Evolutionary conservation across 1,140 invertebrate genomes (phyloP).

Genomic region (Venturia canescens): DNA sequence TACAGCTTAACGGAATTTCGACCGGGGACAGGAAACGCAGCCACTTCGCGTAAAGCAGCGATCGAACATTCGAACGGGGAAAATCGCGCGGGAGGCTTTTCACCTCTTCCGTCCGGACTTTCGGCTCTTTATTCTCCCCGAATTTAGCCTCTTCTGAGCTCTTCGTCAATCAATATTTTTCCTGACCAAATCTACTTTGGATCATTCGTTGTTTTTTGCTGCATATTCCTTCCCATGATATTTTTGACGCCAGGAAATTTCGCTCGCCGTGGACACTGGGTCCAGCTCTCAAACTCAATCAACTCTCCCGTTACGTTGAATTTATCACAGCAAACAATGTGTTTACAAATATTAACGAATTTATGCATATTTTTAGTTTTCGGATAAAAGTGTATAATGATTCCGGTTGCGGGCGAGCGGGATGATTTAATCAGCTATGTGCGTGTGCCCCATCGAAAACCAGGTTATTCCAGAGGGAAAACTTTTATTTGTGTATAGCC

Average conservation of each 20-base stretch:
- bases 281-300: too few relatives aligned
- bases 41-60: constrained; percentile 34
- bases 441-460: constrained; percentile 24
- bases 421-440: constrained; percentile 30
- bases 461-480: constrained; percentile 30
- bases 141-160: too few relatives aligned
- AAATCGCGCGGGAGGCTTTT: not conserved
- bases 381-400: not conserved
- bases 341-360: not conserved
- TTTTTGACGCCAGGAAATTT: too few relatives aligned
- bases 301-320: too few relatives aligned
- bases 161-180: not conserved
- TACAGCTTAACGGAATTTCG: constrained; percentile 44
- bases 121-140: too few relatives aligned
- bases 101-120: too few relatives aligned
- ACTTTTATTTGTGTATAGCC: constrained; percentile 8
- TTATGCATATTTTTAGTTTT: constrained; percentile 6
- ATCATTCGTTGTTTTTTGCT: too few relatives aligned
- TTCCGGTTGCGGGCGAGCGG: not conserved
- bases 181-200: too few relatives aligned
- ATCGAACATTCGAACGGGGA: constrained; percentile 1
- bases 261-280: too few relatives aligned
- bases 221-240: too few relatives aligned
- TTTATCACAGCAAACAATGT: not conserved
- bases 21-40: not conserved